These are phyloP conservation scores for Aphidius ervi DNA, from an alignment of 1,140 invertebrate genomes.

Conservation along the genomic window DNA sequence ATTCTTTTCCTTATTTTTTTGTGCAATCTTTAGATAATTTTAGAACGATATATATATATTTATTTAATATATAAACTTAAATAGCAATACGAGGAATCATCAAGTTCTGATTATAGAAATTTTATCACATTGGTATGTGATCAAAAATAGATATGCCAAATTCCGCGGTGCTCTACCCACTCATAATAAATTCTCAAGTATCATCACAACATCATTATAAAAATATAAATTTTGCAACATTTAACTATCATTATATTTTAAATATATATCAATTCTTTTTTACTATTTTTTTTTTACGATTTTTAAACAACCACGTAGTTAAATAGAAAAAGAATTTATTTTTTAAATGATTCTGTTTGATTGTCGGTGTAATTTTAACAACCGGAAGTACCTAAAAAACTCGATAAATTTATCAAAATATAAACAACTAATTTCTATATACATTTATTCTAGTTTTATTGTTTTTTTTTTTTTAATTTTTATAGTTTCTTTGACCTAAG, in stretches of 20 bases:
- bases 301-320: too few relatives aligned
- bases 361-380: too few relatives aligned
- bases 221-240: too few relatives aligned
- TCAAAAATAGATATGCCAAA: conserved; percentile 24
- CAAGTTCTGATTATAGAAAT: conserved; percentile 16
- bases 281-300: too few relatives aligned
- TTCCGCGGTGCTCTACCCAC: conserved; percentile 14
- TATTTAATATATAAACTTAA: conserved; percentile 20
- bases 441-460: not conserved
- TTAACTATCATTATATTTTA: too few relatives aligned
- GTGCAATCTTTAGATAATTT: not conserved
- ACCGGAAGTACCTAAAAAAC: too few relatives aligned
- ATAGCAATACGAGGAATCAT: conserved; percentile 19
- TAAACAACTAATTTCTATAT: too few relatives aligned
- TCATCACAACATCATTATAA: too few relatives aligned
- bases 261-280: too few relatives aligned
- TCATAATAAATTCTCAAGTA: not conserved
- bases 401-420: too few relatives aligned
- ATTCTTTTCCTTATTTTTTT: not conserved
- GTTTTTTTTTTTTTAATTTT: not conserved
- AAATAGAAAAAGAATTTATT: too few relatives aligned
- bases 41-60: conserved; percentile 6
- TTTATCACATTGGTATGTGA: conserved; percentile 22
- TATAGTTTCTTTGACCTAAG: not conserved
- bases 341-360: too few relatives aligned